Evolutionary conservation across 1,140 invertebrate species (phyloP), one percentile per base, ranked within the genome.

Genomic region (Tenebrio molitor): DNA sequence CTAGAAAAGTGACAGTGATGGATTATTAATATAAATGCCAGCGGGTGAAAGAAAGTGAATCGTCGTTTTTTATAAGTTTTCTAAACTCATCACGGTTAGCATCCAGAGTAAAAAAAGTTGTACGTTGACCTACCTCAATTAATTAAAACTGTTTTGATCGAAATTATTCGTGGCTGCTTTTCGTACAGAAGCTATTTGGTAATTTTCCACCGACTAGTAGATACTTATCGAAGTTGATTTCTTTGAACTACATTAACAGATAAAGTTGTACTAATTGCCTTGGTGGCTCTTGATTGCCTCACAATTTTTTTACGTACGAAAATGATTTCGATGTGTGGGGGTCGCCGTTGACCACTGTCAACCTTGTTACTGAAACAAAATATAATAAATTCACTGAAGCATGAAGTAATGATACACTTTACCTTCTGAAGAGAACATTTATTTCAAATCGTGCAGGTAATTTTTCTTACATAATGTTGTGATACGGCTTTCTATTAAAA

Each of bases 401-500:
- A 12, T 39, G 36, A 39, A 39, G 12, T 39, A 39, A 39, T 39
- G 36, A 39, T 39, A 7, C 4, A 39, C 36, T 39, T n/a, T 12
- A 39, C 36, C 8, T 39, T 39, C 7, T 39, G 12, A 39, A 39
- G 3, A n/a, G 36, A 12, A n/a, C 36, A 12, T 39, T 39, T 39
- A 39, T 39, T 39, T 39, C 36, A 12, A 39, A 7, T 12, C 36
- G 36, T 33, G 36, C 36, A 39, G 25, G 36, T 39, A 39, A n/a
- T 39, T 39, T 12, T 53, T 53, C 6, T 53, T 53, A 23, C 14
- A 19, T 23, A 25, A 53, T 19, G 19, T 23, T 53, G 4, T 53
- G 46, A 23, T 19, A 23, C 14, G 46, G 19, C 17, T 53, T 53
- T 53, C 46, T 53, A 53, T 21, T 53, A 53, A 23, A 53, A 53